Conservation (phyloP, 2,113 vertebrate genomes). For the Neoarius graeffei region DNA sequence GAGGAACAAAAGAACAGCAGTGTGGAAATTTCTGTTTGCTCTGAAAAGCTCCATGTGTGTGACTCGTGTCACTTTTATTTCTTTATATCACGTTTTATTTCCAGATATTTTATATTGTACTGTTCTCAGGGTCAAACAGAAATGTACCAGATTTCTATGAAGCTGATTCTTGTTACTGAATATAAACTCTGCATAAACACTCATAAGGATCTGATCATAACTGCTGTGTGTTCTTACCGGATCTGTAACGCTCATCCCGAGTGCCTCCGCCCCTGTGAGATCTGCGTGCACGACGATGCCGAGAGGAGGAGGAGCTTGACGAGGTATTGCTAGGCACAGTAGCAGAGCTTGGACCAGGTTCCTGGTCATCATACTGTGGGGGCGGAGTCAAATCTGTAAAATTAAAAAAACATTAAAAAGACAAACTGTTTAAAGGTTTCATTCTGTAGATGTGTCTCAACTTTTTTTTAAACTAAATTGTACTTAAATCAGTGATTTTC, state of each 20-base stretch:
- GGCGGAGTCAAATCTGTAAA: constrained; percentile 76
- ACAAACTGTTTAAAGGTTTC: not conserved
- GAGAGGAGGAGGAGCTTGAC: constrained; percentile 75
- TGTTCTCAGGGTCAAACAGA: not conserved
- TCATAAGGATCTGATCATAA: not conserved
- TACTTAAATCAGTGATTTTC: not conserved
- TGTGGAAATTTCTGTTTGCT: not conserved
- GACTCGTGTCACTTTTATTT: not conserved
- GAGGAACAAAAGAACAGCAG: not conserved
- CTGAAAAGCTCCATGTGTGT: not conserved
- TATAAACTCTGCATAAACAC: not conserved
- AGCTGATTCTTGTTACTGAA: not conserved
- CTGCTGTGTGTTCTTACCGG: constrained; percentile 73
- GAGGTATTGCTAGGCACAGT: constrained; percentile 66
- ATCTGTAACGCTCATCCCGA: constrained; percentile 93
- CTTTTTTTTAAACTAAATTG: not conserved
- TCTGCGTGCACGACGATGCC: constrained; percentile 73
- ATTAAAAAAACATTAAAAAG: constrained; percentile 20
- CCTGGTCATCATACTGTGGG: constrained; percentile 78
- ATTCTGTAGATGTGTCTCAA: not conserved
- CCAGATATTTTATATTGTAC: not conserved
- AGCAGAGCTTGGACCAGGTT: constrained; percentile 77
- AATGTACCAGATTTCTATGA: not conserved
- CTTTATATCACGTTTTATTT: not conserved
- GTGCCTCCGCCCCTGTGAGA: constrained; percentile 80